A percentile compares a stretch with the other conserved stretches of the same genome.
These are phyloP conservation scores for Cotesia typhae DNA, from an alignment of 1,140 invertebrate genomes.

Conservation along the genomic window DNA sequence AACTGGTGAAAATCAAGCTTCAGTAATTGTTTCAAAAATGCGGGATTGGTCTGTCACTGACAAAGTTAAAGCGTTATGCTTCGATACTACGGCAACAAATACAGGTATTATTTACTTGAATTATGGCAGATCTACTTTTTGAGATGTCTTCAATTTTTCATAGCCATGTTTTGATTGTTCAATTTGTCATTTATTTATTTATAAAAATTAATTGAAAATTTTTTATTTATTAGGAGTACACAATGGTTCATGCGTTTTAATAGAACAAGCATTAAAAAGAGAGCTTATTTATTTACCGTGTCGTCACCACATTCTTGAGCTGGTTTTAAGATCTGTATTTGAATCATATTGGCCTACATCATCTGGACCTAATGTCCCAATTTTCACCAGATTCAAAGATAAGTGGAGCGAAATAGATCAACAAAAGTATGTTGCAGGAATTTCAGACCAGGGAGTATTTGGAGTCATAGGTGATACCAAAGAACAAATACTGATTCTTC, in stretches of 20 bases:
- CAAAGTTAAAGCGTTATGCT: slow-evolving; percentile 35
- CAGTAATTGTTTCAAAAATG: slow-evolving; percentile 41
- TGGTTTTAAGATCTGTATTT: too few relatives aligned
- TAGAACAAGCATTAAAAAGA: too few relatives aligned
- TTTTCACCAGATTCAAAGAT: slow-evolving; percentile 50
- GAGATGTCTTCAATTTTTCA: slow-evolving; percentile 5
- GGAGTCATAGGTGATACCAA: too few relatives aligned
- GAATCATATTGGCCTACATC: too few relatives aligned
- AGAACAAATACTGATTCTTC: too few relatives aligned
- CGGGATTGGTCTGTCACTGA: slow-evolving; percentile 33
- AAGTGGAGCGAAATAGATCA: slow-evolving; percentile 47
- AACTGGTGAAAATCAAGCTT: slow-evolving; percentile 43
- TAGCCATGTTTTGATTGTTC: neutral
- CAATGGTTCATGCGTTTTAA: slow-evolving; percentile 32
- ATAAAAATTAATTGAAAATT: slow-evolving; percentile 7
- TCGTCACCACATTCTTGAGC: too few relatives aligned
- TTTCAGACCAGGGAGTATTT: too few relatives aligned
- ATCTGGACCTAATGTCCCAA: slow-evolving; percentile 46
- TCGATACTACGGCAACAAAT: slow-evolving; percentile 41
- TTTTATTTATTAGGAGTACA: slow-evolving; percentile 26
- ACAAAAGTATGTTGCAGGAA: slow-evolving; percentile 40
- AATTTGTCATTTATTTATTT: slow-evolving; percentile 13
- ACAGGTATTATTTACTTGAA: slow-evolving; percentile 23
- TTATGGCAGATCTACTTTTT: neutral
- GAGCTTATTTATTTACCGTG: too few relatives aligned